Evolutionary conservation across 2,888 invertebrate species (phyloP), one percentile per base, ranked within the genome.

Genomic region (Dryobotodes eremita): DNA sequence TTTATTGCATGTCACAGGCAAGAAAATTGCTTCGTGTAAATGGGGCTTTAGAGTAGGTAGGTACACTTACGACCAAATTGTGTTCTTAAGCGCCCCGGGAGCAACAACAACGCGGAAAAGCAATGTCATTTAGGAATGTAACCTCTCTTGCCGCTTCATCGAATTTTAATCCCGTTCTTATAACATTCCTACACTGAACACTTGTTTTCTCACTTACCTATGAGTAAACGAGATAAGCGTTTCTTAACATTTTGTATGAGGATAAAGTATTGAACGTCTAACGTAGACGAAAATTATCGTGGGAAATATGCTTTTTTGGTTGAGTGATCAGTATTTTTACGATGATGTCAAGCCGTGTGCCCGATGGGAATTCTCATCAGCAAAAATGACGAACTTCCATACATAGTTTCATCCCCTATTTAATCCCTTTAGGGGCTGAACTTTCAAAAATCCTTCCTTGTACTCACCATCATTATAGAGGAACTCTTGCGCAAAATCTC

Each of bases 151-250:
- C 57, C 71, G 82, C 85, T 80, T 79, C 77, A 85, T 81, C 64
- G 78, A 74, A 80, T 81, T 82, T 82, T 83, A 85, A 89, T 86
- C 76, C 77, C 74, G 79, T 73, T 83, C 66, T 80, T 57, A 81
- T 76, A 81, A 78, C 69, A 82, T 82, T 77, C 74, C 74, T 48
- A 62, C 20, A 66, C 31, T 17, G 31, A 36, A 64, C 42, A 48
- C 31, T 71, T 50, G n/a, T 61, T 71, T 46, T 55, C 48, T 55
- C 6, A 20, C 42, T 26, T 57, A 20, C 42, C 23, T 57, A 59
- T 3, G 3, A n/a, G 4, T 48, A n/a, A 48, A 50, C 20, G 3
- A 36, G 13, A 66, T 31, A 66, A 55, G 20, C 20, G 31, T 68
- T 50, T 48, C 7, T 20, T 66, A 26, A 65, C n/a, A 65, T 23